Evolutionary conservation across 2,888 invertebrate genomes (phyloP), one percentile per base, ranked within the genome.

Genomic region (Celastrina argiolus): DNA sequence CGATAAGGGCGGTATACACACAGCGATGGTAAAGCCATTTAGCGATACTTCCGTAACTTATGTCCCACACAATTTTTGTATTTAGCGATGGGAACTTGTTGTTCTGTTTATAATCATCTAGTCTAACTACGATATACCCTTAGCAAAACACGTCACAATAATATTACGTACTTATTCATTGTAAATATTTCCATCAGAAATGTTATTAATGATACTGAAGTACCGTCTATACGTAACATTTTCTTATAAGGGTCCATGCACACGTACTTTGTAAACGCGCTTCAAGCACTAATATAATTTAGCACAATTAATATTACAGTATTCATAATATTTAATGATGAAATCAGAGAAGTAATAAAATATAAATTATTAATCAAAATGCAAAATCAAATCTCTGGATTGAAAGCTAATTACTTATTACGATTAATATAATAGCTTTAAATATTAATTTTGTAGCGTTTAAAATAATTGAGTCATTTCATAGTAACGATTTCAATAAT

Each of bases 211-310:
- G 22, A 51, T 5, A 5, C 8, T 16, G 12, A 59, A 31, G 16
- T 58, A 58, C n/a, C 58, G 2, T 34, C 7, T 18, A 59, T 31
- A 59, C 31, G 31, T 59, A 31, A 59, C 31, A 5, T 34, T 31
- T 10, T 16, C 59, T 34, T 36, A 22, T 59, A 59, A 59, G 28
- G 59, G 59, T 59, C 59, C 59, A 59, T 59, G 59, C 34, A 34
- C n/a, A 31, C n/a, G 16, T 18, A 45, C 45, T 45, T 16, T 22
- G 7, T 58, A n/a, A 31, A 59, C 31, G 59, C 59, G 59, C 59
- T 59, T 31, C 14, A 59, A 59, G 31, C 59, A 59, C 59, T 34
- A 16, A n/a, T 31, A 8, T 58, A 14, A 58, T 31, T 31, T 7
- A 31, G 31, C 31, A 31, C 18, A 18, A 36, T 31, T 10, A 34